phyloP scores from a whole-genome alignment of 2,113 vertebrate species.

The Chlamydotis undulata region DNA sequence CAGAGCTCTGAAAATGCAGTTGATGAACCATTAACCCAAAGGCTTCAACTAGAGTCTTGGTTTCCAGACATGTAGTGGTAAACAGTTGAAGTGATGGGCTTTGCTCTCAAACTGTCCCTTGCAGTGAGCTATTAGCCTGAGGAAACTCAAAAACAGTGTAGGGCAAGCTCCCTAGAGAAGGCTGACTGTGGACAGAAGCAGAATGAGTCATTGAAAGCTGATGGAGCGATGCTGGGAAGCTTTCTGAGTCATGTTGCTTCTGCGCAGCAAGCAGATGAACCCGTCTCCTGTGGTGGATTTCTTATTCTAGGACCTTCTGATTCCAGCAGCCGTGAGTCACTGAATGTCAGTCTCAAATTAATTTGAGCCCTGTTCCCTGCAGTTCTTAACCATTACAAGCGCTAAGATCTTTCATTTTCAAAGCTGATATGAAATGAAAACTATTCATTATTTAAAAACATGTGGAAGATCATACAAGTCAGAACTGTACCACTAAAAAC shows the following conservation, averaged over 20 bases:
- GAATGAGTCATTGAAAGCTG: conserved; percentile 43
- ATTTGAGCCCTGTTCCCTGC: not conserved
- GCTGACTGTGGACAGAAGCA: not conserved
- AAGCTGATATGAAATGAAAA: not conserved
- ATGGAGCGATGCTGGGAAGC: conserved; percentile 34
- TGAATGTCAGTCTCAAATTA: not conserved
- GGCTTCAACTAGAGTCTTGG: not conserved
- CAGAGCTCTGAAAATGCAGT: not conserved
- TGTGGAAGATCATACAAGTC: not conserved
- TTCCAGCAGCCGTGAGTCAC: conserved; percentile 46
- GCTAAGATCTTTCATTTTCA: not conserved
- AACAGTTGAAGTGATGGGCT: not conserved
- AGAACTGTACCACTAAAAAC: not conserved
- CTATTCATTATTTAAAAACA: not conserved
- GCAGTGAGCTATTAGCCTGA: not conserved
- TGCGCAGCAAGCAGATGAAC: not conserved
- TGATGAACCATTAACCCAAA: not conserved
- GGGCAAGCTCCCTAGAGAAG: not conserved
- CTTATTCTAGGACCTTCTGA: not conserved
- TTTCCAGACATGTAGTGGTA: not conserved
- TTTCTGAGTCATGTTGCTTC: conserved; percentile 36
- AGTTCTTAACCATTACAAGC: not conserved
- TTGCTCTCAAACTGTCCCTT: not conserved
- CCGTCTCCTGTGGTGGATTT: conserved; percentile 12
- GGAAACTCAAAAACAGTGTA: not conserved